Evolutionary conservation across 2,888 invertebrate genomes (phyloP).

Genomic region (Troides helena): DNA sequence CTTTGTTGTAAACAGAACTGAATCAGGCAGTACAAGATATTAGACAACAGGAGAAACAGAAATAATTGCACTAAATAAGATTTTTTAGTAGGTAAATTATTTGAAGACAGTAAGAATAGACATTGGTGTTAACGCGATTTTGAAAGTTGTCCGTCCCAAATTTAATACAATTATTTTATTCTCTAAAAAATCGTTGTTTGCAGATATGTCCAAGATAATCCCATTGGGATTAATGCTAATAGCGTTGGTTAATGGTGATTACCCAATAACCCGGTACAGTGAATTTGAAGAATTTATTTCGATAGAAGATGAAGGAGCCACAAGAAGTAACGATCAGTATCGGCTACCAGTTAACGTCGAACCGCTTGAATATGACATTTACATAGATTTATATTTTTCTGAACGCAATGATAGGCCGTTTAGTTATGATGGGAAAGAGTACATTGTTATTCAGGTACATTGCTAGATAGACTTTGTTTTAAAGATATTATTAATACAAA

Average conservation of each 20-base stretch:
- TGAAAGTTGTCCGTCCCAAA: too few relatives aligned
- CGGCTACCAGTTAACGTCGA: slow-evolving; percentile 61
- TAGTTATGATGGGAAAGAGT: slow-evolving; percentile 62
- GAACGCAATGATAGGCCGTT: slow-evolving; percentile 58
- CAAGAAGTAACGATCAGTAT: slow-evolving; percentile 51
- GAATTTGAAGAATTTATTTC: slow-evolving; percentile 49
- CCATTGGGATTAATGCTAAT: slow-evolving; percentile 45
- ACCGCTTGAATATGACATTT: slow-evolving; percentile 67
- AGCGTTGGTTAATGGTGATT: slow-evolving; percentile 45
- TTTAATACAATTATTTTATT: too few relatives aligned
- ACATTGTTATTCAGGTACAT: slow-evolving; percentile 58
- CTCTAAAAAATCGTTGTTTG: slow-evolving; percentile 23
- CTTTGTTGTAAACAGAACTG: too few relatives aligned
- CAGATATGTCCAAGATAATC: slow-evolving; percentile 51
- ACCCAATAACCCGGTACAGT: slow-evolving; percentile 51
- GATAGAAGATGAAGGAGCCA: slow-evolving; percentile 31
- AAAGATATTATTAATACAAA: too few relatives aligned
- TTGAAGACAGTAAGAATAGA: too few relatives aligned
- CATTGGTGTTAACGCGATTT: too few relatives aligned
- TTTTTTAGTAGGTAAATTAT: too few relatives aligned
- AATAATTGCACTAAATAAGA: too few relatives aligned
- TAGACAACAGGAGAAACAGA: too few relatives aligned
- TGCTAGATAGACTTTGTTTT: not conserved
- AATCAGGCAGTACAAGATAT: too few relatives aligned
- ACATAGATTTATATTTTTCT: slow-evolving; percentile 63